Conservation (phyloP, 2,888 invertebrate genomes). For the Oxystoma pomonae region DNA sequence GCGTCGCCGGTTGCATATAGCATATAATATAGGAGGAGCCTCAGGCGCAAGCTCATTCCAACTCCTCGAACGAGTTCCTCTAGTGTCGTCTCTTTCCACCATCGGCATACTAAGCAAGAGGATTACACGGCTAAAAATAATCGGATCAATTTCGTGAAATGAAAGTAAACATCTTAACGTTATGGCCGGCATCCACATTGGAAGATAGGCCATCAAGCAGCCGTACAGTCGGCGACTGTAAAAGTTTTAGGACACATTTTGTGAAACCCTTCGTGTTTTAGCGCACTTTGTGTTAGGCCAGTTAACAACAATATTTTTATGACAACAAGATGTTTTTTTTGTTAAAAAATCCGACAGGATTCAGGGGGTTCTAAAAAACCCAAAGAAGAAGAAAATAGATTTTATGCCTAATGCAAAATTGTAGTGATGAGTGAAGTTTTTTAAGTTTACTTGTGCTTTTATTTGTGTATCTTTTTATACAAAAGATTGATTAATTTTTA, state of each 20-base stretch:
- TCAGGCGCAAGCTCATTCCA: conserved; percentile 52
- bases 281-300: neutral
- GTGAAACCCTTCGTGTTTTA: conserved; percentile 45
- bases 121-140: neutral
- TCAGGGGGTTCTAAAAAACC: too few relatives aligned
- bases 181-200: conserved; percentile 63
- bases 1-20: conserved; percentile 49
- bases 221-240: conserved; percentile 55
- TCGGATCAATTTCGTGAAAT: neutral
- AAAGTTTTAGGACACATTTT: conserved; percentile 62
- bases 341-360: too few relatives aligned
- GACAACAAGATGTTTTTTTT: too few relatives aligned
- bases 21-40: conserved; percentile 49
- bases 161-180: conserved; percentile 55
- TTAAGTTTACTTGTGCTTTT: too few relatives aligned
- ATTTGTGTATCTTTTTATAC: too few relatives aligned
- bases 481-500: too few relatives aligned
- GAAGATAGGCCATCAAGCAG: conserved; percentile 63
- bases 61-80: neutral
- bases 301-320: too few relatives aligned
- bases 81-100: neutral
- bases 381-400: too few relatives aligned
- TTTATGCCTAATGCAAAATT: too few relatives aligned
- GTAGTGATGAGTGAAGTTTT: too few relatives aligned
- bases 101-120: neutral